These are phyloP conservation scores for Drosophila birchii DNA, from an alignment of 2,888 invertebrate species.

Conservation along the genomic window DNA sequence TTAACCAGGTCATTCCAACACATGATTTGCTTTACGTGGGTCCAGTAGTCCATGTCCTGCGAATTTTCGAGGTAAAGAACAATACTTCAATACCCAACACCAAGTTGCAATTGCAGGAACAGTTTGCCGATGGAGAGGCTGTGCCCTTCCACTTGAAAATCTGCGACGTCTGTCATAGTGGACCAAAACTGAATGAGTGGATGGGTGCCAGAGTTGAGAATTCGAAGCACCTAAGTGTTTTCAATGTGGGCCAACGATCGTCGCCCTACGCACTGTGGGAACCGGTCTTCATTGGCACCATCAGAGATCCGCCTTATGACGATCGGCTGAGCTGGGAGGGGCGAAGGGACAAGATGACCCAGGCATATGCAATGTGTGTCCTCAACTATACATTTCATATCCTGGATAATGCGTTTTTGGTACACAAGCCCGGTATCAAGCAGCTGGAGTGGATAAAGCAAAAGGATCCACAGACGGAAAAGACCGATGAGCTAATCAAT, in stretches of 20 bases:
- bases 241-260: conserved; percentile 90
- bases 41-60: conserved; percentile 59
- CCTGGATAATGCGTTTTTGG: conserved; percentile 93
- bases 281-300: conserved; percentile 95
- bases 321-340: conserved; percentile 96
- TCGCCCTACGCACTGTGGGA: conserved; percentile 92
- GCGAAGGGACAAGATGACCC: conserved; percentile 85
- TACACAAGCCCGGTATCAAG: conserved; percentile 95
- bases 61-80: conserved; percentile 61
- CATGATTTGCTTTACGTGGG: background rate
- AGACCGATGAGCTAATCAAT: background rate
- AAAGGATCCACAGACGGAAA: too few relatives aligned
- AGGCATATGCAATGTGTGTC: conserved; percentile 89
- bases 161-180: conserved; percentile 59
- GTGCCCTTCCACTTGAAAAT: conserved; percentile 57
- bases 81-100: conserved; percentile 52
- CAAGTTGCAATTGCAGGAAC: conserved; percentile 60
- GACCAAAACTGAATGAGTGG: conserved; percentile 84
- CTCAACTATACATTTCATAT: conserved; percentile 94
- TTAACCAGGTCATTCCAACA: background rate
- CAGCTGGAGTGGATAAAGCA: accelerated
- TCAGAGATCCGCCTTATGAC: conserved; percentile 92
- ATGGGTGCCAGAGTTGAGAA: conserved; percentile 21
- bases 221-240: conserved; percentile 76
- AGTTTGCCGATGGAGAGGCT: conserved; percentile 39